phyloP scores from a whole-genome alignment of 1,140 invertebrate species.

The Dreissena rostriformis region DNA sequence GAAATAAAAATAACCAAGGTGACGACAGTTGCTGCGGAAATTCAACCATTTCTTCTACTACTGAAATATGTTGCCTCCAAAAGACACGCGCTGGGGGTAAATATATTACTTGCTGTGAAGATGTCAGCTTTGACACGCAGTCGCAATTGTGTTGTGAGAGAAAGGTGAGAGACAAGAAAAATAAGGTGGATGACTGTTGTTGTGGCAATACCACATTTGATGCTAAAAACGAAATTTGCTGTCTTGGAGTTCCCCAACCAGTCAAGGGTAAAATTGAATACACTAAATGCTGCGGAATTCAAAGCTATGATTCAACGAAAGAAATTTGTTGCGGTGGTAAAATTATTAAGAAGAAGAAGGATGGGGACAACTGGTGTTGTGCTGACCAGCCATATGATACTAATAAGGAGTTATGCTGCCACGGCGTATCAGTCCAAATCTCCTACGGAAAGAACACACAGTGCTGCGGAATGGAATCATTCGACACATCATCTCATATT shows the following conservation, averaged over 20 bases:
- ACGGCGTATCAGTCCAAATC: slow-evolving; percentile 31
- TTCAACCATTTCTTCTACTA: slow-evolving; percentile 19
- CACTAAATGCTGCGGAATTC: slow-evolving; percentile 26
- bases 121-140: slow-evolving; percentile 41
- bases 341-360: slow-evolving; percentile 28
- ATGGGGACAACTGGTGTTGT: slow-evolving; percentile 51
- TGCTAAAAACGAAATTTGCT: slow-evolving; percentile 47
- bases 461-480: slow-evolving; percentile 44
- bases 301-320: slow-evolving; percentile 38
- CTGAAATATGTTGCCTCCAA: slow-evolving; percentile 53
- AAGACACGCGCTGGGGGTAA: slow-evolving; percentile 43
- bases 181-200: slow-evolving; percentile 39
- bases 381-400: slow-evolving; percentile 30
- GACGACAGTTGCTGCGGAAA: slow-evolving; percentile 48
- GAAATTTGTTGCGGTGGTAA: slow-evolving; percentile 50
- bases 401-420: slow-evolving; percentile 37
- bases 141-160: slow-evolving; percentile 42
- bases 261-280: slow-evolving; percentile 20
- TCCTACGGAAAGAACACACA: slow-evolving; percentile 29
- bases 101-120: slow-evolving; percentile 46
- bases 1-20: slow-evolving; percentile 30
- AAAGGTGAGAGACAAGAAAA: slow-evolving; percentile 17
- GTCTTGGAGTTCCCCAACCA: slow-evolving; percentile 29
- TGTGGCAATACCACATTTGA: slow-evolving; percentile 50
- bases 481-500: slow-evolving; percentile 27